phyloP scores from a whole-genome alignment of 2,113 vertebrate genomes.

The Tauraco erythrolophus region DNA sequence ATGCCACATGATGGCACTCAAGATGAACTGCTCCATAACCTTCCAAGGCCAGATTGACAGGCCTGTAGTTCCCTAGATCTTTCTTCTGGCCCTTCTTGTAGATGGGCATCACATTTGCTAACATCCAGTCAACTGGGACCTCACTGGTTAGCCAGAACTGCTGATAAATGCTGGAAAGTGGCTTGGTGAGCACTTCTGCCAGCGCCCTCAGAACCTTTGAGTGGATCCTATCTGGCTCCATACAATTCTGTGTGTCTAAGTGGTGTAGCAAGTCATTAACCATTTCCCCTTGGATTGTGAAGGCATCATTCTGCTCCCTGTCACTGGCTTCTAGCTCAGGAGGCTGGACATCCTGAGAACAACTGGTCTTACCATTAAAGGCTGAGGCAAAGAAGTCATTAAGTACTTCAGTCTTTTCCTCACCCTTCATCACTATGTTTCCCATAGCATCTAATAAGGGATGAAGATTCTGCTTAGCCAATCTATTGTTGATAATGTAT shows the following conservation, averaged over 20 bases:
- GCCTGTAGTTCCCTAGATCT: too few species aligned
- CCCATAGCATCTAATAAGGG: too few species aligned
- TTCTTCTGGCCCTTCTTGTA: background rate
- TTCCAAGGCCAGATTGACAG: too few species aligned
- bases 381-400: too few species aligned
- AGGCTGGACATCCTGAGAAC: too few species aligned
- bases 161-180: background rate
- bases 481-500: too few species aligned
- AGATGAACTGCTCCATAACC: background rate
- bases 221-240: background rate
- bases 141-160: background rate
- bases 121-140: background rate
- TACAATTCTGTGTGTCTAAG: background rate
- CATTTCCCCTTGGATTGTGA: background rate
- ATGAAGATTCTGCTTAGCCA: too few species aligned
- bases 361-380: too few species aligned
- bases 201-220: background rate
- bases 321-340: too few species aligned
- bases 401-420: too few species aligned
- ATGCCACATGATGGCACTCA: background rate
- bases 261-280: background rate
- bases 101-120: background rate
- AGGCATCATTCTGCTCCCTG: too few species aligned
- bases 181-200: background rate
- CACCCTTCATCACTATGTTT: too few species aligned